phyloP scores from a whole-genome alignment of 2,113 vertebrate species.

The Nerophis ophidion region DNA sequence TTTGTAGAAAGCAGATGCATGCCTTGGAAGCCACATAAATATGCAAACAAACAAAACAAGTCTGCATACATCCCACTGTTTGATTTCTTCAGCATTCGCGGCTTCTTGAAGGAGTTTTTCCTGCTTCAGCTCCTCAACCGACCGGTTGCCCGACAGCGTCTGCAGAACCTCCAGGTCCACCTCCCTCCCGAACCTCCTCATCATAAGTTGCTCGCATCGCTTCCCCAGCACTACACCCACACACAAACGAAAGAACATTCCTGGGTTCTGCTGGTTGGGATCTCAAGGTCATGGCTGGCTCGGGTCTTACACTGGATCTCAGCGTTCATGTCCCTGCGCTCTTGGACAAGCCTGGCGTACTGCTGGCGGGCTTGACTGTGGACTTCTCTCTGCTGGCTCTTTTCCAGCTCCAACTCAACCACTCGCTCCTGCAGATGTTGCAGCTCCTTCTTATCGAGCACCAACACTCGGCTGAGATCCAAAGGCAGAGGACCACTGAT shows the following conservation, averaged over 20 bases:
- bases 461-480: constrained; percentile 74
- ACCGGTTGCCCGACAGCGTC: constrained; percentile 73
- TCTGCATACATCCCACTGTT: constrained; percentile 77
- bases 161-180: constrained; percentile 85
- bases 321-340: constrained; percentile 73
- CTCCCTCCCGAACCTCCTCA: constrained; percentile 81
- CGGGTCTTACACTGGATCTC: constrained; percentile 64
- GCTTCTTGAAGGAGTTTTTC: constrained; percentile 71
- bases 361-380: constrained; percentile 71
- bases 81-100: constrained; percentile 64
- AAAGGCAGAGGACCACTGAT: constrained; percentile 60
- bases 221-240: constrained; percentile 72
- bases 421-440: constrained; percentile 72
- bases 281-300: background rate
- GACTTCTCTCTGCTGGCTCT: constrained; percentile 69
- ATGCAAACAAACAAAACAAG: constrained; percentile 8
- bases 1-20: background rate
- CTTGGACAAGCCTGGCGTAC: constrained; percentile 71
- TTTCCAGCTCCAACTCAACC: constrained; percentile 74
- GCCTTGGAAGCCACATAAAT: background rate
- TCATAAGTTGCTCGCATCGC: constrained; percentile 76
- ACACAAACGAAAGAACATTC: background rate
- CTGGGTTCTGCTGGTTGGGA: background rate
- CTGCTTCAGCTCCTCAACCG: constrained; percentile 80
- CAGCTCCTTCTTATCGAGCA: constrained; percentile 74